Conservation (phyloP, 2,113 vertebrate species). For the Petroica traversi region DNA sequence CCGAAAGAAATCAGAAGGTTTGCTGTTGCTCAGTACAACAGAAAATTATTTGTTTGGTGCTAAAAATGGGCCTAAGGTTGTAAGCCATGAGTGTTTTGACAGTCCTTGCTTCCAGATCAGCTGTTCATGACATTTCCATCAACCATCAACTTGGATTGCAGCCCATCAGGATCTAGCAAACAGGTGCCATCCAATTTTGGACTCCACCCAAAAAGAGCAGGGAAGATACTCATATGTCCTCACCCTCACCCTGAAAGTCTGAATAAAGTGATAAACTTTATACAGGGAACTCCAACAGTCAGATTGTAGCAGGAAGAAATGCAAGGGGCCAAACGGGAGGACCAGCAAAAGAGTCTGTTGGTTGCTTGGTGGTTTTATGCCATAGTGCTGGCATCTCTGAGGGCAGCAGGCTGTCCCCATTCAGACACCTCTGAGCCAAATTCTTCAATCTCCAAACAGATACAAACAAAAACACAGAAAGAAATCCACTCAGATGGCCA, state of each 20-base stretch:
- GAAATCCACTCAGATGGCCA: neutral
- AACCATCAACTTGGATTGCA: neutral
- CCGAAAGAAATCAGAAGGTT: neutral
- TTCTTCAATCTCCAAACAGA: neutral
- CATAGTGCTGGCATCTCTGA: neutral
- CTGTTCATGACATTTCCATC: constrained; percentile 24
- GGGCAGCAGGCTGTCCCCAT: neutral
- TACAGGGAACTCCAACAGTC: neutral
- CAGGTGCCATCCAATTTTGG: constrained; percentile 11
- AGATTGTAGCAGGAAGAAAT: neutral
- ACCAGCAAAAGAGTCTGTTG: neutral
- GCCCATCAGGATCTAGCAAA: constrained; percentile 8
- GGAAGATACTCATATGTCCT: neutral
- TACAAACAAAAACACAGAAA: neutral
- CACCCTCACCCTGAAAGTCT: neutral
- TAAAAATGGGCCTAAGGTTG: neutral
- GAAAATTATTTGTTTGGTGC: neutral
- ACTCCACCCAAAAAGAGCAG: neutral
- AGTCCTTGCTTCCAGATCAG: constrained; percentile 25
- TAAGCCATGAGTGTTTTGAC: neutral
- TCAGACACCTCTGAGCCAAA: neutral
- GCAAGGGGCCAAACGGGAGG: neutral
- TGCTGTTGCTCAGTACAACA: neutral
- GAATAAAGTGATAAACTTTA: neutral
- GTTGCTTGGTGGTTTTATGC: neutral